Conservation (phyloP, 1,140 invertebrate species). For the Protaetia brevitarsis region DNA sequence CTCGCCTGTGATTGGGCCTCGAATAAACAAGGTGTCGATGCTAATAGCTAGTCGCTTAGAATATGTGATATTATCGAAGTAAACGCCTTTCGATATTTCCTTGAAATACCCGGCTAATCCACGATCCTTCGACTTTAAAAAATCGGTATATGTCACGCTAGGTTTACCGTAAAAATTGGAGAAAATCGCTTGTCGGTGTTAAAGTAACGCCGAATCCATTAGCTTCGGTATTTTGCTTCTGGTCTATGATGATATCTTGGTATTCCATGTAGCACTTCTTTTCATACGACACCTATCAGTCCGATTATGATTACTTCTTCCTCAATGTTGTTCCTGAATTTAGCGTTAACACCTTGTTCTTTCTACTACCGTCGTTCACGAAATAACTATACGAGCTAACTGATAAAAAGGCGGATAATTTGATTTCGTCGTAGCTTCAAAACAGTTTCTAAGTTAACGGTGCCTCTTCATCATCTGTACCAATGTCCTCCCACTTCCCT, state of each 20-base stretch:
- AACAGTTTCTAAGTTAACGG: constrained; percentile 41
- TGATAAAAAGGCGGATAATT: constrained; percentile 39
- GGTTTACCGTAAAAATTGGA: constrained; percentile 38
- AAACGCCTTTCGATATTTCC: constrained; percentile 23
- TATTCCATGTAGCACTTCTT: constrained; percentile 51
- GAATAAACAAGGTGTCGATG: constrained; percentile 42
- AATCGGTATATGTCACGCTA: constrained; percentile 31
- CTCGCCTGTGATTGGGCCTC: constrained; percentile 44
- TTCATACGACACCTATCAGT: constrained; percentile 50
- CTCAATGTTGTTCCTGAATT: constrained; percentile 30
- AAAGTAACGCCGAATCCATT: constrained; percentile 49
- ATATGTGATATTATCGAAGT: constrained; percentile 43
- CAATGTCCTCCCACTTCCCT: constrained; percentile 51
- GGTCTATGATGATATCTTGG: constrained; percentile 50
- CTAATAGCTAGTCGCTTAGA: constrained; percentile 40
- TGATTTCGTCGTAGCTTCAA: constrained; percentile 40
- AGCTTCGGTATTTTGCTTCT: constrained; percentile 48
- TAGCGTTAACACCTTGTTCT: constrained; percentile 33
- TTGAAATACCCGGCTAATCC: constrained; percentile 21
- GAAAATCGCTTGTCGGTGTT: constrained; percentile 43
- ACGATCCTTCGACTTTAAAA: constrained; percentile 25
- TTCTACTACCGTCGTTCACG: constrained; percentile 36
- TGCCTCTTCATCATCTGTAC: constrained; percentile 47
- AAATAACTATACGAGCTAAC: constrained; percentile 38
- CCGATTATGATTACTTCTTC: constrained; percentile 43